Evolutionary conservation across 2,888 invertebrate species (phyloP), one percentile per base, ranked within the genome.

Genomic region (Rosalia funebris): DNA sequence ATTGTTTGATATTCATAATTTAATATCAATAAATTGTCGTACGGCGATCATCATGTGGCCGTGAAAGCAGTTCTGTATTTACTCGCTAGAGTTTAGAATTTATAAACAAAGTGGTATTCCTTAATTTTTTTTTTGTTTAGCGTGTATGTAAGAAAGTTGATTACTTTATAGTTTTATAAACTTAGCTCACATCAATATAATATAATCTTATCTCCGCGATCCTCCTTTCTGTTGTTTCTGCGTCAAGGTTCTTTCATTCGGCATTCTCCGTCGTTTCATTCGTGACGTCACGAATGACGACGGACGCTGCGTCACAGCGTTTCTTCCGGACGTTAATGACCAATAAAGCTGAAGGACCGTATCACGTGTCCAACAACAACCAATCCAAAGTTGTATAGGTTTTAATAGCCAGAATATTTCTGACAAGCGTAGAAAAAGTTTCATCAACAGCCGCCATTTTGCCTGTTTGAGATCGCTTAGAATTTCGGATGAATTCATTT

Each of bases 401-500:
- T 74, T 79, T 81, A 79, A 79, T 83, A 83, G 81, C 82, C 83
- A 83, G 83, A 84, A 84, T 84, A 86, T 86, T 90, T 91, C 89
- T 92, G 92, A 92, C 92, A 92, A 92, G 92, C 92, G 91, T 91
- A 91, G 90, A 91, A 92, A 92, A 93, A 92, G 89, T 92, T 91
- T 91, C 91, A 91, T 91, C 92, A 92, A 91, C 91, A 91, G 92
- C 92, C 91, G 93, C 93, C 93, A 93, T 93, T 90, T 93, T 93
- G 91, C 88, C 88, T 88, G 88, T 88, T 86, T 86, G 86, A 86
- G 88, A 88, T 88, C 88, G 86, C 86, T 88, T 87, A 86, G 88
- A 87, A 88, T 87, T 89, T 88, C 86, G 86, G 86, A 87, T 85
- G 87, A 87, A 87, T 87, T 86, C 86, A 85, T 85, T 84, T 86